phyloP scores from a whole-genome alignment of 2,888 invertebrate genomes.

The Eupithecia centaureata region DNA sequence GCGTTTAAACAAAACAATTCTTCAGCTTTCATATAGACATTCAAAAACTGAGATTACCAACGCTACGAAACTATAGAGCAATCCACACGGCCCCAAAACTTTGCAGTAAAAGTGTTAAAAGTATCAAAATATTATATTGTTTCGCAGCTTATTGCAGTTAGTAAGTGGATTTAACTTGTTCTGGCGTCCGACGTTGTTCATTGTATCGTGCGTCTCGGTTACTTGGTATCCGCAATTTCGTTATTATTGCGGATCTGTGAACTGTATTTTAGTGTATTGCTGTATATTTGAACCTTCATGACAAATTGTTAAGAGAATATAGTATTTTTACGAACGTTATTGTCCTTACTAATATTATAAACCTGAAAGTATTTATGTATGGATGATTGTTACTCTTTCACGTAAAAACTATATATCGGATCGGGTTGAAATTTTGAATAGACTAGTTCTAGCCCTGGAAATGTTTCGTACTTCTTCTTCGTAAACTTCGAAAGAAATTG shows the following conservation, averaged over 20 bases:
- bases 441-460: too few relatives aligned
- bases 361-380: too few relatives aligned
- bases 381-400: neutral
- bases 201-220: constrained; percentile 25
- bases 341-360: neutral
- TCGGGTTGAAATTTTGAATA: too few relatives aligned
- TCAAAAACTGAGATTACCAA: neutral
- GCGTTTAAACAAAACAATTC: too few relatives aligned
- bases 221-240: constrained; percentile 23
- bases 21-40: neutral
- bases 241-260: constrained; percentile 15
- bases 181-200: constrained; percentile 17
- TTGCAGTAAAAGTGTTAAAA: constrained; percentile 18
- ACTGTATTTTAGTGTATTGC: constrained; percentile 2
- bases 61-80: neutral
- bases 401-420: too few relatives aligned
- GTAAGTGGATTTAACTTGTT: constrained; percentile 38
- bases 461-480: too few relatives aligned
- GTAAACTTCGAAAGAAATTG: neutral
- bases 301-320: too few relatives aligned
- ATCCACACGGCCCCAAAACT: constrained; percentile 12
- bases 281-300: neutral
- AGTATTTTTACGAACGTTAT: neutral
- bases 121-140: constrained; percentile 33
- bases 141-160: constrained; percentile 33